Evolutionary conservation across 2,888 invertebrate species (phyloP).

Genomic region (Lampropteryx suffumata): DNA sequence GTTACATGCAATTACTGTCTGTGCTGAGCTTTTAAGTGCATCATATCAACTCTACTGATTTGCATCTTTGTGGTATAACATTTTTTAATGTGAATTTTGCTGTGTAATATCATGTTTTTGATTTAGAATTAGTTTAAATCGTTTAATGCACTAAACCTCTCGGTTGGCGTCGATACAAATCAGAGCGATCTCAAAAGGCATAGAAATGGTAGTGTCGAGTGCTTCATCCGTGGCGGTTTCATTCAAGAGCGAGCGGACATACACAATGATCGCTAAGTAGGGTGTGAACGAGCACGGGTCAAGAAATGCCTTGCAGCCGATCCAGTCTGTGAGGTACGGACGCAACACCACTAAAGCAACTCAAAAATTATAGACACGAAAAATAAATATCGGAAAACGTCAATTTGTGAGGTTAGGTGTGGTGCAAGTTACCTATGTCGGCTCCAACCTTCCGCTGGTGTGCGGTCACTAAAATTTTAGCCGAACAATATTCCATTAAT

Average conservation of each 20-base stretch:
- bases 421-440: conserved; percentile 87
- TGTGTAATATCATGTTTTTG: conserved; percentile 38
- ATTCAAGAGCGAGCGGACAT: conserved; percentile 80
- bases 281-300: conserved; percentile 80
- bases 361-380: conserved; percentile 81
- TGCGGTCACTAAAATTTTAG: conserved; percentile 86
- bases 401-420: conserved; percentile 81
- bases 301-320: conserved; percentile 80
- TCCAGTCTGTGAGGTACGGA: conserved; percentile 82
- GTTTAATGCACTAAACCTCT: conserved; percentile 79
- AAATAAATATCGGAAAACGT: conserved; percentile 79
- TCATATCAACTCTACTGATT: conserved; percentile 63
- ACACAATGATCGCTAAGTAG: conserved; percentile 80
- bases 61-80: conserved; percentile 33
- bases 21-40: conserved; percentile 77
- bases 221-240: conserved; percentile 71
- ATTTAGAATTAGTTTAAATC: conserved; percentile 51
- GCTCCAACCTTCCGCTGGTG: conserved; percentile 88
- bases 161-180: conserved; percentile 59
- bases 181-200: conserved; percentile 76
- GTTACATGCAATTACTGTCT: conserved; percentile 74
- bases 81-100: conserved; percentile 36
- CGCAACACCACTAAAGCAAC: conserved; percentile 83
- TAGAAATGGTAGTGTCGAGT: conserved; percentile 76
- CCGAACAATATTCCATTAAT: conserved; percentile 79